Evolutionary conservation across 1,140 invertebrate genomes (phyloP).

Genomic region (Triops cancriformis): DNA sequence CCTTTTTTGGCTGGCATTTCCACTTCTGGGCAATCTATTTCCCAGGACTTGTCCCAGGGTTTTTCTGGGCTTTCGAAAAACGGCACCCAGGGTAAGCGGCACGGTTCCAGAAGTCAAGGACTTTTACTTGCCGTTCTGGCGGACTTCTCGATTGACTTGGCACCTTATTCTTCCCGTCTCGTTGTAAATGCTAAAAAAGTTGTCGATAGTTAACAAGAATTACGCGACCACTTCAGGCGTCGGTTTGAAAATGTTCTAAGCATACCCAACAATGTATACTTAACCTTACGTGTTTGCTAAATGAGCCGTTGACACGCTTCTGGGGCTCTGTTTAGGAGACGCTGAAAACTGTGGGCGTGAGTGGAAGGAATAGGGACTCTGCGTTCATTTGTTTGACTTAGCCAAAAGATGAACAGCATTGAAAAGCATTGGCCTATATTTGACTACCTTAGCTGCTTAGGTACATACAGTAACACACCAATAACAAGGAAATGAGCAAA

Average conservation of each 20-base stretch:
- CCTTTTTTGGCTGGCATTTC: not conserved
- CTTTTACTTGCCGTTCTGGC: not conserved
- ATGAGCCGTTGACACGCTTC: too few relatives aligned
- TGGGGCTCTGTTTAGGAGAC: too few relatives aligned
- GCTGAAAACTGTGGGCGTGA: not conserved
- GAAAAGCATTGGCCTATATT: slow-evolving; percentile 14
- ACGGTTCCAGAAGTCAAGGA: not conserved
- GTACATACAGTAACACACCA: slow-evolving; percentile 13
- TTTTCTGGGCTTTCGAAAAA: not conserved
- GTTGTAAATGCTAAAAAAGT: not conserved
- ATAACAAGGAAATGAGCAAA: slow-evolving; percentile 14
- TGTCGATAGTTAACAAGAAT: too few relatives aligned
- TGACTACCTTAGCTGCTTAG: slow-evolving; percentile 13
- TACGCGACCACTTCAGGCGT: too few relatives aligned
- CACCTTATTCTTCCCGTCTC: not conserved
- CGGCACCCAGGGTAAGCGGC: not conserved
- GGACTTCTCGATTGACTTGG: not conserved
- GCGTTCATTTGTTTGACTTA: not conserved
- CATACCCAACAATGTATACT: too few relatives aligned
- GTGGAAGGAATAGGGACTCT: not conserved
- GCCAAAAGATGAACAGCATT: not conserved
- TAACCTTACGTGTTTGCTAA: too few relatives aligned
- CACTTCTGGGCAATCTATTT: not conserved
- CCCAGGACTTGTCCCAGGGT: too few relatives aligned
- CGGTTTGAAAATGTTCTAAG: too few relatives aligned